Conservation (phyloP, 2,797 vertebrate species). For the Clangula hyemalis region DNA sequence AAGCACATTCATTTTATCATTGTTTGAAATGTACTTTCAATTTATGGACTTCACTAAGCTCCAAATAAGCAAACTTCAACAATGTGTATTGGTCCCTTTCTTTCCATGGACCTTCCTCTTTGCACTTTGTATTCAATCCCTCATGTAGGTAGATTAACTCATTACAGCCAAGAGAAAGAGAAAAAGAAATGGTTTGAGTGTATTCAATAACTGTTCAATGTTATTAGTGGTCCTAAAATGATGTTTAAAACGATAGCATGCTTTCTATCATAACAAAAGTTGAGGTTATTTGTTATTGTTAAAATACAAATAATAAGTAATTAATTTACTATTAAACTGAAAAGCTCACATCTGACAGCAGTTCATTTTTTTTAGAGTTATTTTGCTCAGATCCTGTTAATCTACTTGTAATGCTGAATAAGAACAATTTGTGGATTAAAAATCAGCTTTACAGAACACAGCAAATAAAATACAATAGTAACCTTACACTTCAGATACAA, state of each 20-base stretch:
- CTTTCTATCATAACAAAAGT: slow-evolving; percentile 44
- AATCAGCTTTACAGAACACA: slow-evolving; percentile 38
- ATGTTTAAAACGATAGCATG: slow-evolving; percentile 38
- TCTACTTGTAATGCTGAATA: slow-evolving; percentile 63
- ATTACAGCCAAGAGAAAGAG: not conserved
- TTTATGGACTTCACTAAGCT: not conserved
- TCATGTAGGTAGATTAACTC: not conserved
- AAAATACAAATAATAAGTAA: slow-evolving; percentile 51
- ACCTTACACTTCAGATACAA: slow-evolving; percentile 48
- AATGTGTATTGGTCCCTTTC: not conserved
- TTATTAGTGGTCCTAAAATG: slow-evolving; percentile 2
- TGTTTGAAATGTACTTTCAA: not conserved
- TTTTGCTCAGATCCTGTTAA: slow-evolving; percentile 64
- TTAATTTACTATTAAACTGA: slow-evolving; percentile 58
- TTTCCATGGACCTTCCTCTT: not conserved
- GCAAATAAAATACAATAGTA: slow-evolving; percentile 46
- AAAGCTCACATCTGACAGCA: slow-evolving; percentile 52
- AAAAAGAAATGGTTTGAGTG: slow-evolving; percentile 11
- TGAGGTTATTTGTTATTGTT: slow-evolving; percentile 50
- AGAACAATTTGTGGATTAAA: slow-evolving; percentile 66
- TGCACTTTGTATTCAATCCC: not conserved
- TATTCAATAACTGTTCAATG: slow-evolving; percentile 30
- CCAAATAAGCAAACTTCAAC: not conserved
- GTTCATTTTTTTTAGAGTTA: slow-evolving; percentile 54
- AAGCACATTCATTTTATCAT: not conserved